A percentile compares a stretch with the other conserved stretches of the same genome.
Evolutionary conservation across 2,797 vertebrate genomes (phyloP).

Genomic region (Spea hammondii): DNA sequence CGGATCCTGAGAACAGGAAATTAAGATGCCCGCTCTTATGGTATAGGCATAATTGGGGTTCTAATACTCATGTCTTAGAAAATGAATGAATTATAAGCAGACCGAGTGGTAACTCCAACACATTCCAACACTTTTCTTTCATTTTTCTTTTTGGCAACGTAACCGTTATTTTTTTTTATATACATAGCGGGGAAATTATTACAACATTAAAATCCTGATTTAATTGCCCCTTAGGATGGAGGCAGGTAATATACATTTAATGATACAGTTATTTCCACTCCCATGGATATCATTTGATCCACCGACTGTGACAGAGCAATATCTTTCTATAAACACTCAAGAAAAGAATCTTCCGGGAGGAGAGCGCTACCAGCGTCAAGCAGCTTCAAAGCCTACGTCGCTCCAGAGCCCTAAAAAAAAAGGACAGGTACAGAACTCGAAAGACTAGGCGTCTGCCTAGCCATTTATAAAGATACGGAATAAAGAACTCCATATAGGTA

Average conservation of each 20-base stretch:
- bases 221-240: background rate
- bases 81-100: no score
- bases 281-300: background rate
- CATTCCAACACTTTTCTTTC: no score
- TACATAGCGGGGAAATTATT: background rate
- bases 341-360: background rate
- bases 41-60: no score
- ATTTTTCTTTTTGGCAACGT: no score
- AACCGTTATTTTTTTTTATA: background rate
- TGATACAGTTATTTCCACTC: slow-evolving; percentile 5
- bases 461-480: no score
- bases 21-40: no score
- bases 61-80: no score
- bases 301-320: background rate
- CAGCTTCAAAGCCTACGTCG: background rate
- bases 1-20: no score
- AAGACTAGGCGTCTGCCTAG: no score
- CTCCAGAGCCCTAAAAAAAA: background rate
- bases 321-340: background rate
- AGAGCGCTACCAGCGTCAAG: background rate
- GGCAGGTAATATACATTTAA: slow-evolving; percentile 4
- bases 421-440: no score
- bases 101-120: no score
- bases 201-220: background rate
- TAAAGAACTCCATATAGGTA: no score